Evolutionary conservation across 2,113 vertebrate species (phyloP), one percentile per base, ranked within the genome.

Genomic region (Montifringilla adamsi): DNA sequence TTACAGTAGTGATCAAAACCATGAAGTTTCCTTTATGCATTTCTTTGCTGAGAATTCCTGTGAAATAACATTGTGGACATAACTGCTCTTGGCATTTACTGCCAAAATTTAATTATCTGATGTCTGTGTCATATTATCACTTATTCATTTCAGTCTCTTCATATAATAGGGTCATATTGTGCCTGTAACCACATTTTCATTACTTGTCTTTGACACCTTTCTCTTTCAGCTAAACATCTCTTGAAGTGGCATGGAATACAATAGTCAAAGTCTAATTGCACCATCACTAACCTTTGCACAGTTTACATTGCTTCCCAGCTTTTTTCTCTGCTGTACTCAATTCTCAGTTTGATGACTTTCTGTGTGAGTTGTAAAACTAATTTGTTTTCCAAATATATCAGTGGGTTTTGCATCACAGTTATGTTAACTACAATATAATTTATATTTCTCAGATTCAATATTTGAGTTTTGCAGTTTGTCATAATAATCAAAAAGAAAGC

Each of bases 141-240:
- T 83, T 84, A 90, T 13, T 95, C 59, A 63, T 89, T 94, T 93
- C 86, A 78, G 59, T 47, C n/a, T 80, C 46, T 73, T 69, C 56
- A 78, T 81, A 39, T 63, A 93, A 84, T 74, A 86, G 73, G 52
- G 60, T 90, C 35, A 33, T 55, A 67, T 60, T 86, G 47, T 93
- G 53, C 60, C 85, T 88, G 86, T 74, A 93, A 83, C 63, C 46
- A 76, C 62, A 62, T 92, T 83, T 90, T 93, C 68, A 78, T 86
- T 95, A 67, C 86, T 73, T 75, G 55, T 84, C 86, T 94, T 89
- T 87, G 86, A 87, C 79, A 95, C 69, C 74, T 96, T 95, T 88
- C 50, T 92, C 80, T 95, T 94, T 95, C 77, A 82, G 64, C 56
- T 84, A 68, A 81, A 72, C 31, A 31, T 63, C 44, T 84, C 89